Evolutionary conservation across 2,888 invertebrate species (phyloP).

Genomic region (Erebia ligea): DNA sequence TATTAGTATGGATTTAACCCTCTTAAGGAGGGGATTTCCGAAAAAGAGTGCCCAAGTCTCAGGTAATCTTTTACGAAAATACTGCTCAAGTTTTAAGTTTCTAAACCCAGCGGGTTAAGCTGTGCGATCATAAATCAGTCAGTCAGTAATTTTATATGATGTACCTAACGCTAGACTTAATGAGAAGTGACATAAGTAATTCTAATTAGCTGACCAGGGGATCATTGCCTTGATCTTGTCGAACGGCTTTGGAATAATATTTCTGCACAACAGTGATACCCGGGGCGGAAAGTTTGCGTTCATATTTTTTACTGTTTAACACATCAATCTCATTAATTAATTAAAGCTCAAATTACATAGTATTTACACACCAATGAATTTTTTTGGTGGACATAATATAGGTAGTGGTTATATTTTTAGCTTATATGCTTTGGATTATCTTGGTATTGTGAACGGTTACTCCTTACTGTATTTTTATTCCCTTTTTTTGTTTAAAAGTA

Average conservation of each 20-base stretch:
- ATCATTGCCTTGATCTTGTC: constrained; percentile 37
- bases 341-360: constrained; percentile 20
- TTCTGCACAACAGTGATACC: constrained; percentile 44
- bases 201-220: constrained; percentile 41
- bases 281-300: constrained; percentile 25
- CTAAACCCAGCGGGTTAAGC: too few relatives aligned
- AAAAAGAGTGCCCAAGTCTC: too few relatives aligned
- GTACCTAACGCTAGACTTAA: constrained; percentile 30
- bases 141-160: too few relatives aligned
- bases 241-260: constrained; percentile 26
- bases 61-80: too few relatives aligned
- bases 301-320: constrained; percentile 27
- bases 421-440: background rate
- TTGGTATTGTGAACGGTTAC: background rate
- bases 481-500: background rate
- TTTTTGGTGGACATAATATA: background rate
- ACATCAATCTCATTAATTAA: constrained; percentile 32
- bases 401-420: background rate
- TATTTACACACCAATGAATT: constrained; percentile 9
- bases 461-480: background rate
- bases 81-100: too few relatives aligned
- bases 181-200: constrained; percentile 41
- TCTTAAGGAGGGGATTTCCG: too few relatives aligned
- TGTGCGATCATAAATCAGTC: too few relatives aligned
- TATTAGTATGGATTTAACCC: too few relatives aligned